phyloP scores from a whole-genome alignment of 2,888 invertebrate genomes.

The Acleris holmiana region DNA sequence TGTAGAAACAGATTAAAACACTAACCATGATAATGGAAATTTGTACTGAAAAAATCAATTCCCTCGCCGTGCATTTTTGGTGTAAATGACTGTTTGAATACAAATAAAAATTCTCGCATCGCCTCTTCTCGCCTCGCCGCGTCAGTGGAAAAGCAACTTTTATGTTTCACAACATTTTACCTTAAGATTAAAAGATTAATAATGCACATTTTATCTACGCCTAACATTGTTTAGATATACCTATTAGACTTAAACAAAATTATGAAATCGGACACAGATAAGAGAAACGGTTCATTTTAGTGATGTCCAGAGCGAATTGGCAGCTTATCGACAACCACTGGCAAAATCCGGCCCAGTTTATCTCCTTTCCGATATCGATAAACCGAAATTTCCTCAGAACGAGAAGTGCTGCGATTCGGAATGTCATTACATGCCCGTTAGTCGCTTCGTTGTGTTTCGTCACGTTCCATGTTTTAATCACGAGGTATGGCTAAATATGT shows the following conservation, averaged over 20 bases:
- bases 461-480: slow-evolving; percentile 33
- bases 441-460: slow-evolving; percentile 35
- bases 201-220: no score
- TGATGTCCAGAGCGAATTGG: slow-evolving; percentile 12
- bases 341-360: slow-evolving; percentile 23
- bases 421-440: slow-evolving; percentile 30
- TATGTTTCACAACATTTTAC: no score
- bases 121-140: no score
- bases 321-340: slow-evolving; percentile 23
- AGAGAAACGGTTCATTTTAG: slow-evolving; percentile 14
- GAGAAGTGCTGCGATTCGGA: slow-evolving; percentile 16
- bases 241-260: not conserved
- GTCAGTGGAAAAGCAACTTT: no score
- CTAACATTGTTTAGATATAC: no score
- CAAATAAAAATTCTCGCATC: no score
- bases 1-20: no score
- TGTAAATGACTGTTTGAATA: no score
- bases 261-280: not conserved
- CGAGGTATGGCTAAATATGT: slow-evolving; percentile 15
- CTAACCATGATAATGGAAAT: no score
- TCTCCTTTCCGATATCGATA: slow-evolving; percentile 31
- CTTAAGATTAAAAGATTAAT: no score
- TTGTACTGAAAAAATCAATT: no score
- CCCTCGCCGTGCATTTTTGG: no score
- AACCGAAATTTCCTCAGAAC: slow-evolving; percentile 15